Evolutionary conservation across 2,113 vertebrate species (phyloP), one percentile per base, ranked within the genome.

Genomic region (Lepisosteus oculatus): DNA sequence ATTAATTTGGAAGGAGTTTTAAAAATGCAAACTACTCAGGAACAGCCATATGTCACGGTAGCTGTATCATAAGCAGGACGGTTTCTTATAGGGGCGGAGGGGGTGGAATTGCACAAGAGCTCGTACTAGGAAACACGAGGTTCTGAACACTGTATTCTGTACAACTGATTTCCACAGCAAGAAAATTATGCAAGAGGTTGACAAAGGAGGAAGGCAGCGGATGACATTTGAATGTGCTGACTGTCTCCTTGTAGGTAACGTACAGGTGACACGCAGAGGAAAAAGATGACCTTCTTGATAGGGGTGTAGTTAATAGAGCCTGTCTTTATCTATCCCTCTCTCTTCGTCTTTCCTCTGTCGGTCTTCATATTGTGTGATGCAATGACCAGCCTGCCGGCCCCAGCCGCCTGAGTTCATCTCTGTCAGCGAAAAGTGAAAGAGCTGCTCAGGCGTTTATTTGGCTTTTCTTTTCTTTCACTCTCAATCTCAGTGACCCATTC

Each of bases 261-360:
- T 72, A 57, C 75, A 82, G 76, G 76, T 87, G 84, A 82, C 76
- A 65, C 73, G 51, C 56, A 62, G 0, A 0, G 79, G 85, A 87
- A 89, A 86, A 72, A 81, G 84, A 86, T 87, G 84, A 86, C 85
- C 85, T 89, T 87, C 55, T 76, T 85, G 80, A 85, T 81, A 86
- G 77, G 84, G 74, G 76, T 47, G 68, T 72, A 76, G 79, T 70
- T 76, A 81, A 78, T 73, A 43, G 74, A 77, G 65, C 64, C 64
- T 57, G 57, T 77, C 68, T 67, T 45, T 54, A 3, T 68, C 70
- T 69, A 59, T 15, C 9, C 74, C 68, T 3, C 63, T 65, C 69
- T 61, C 51, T 3, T 41, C 29, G 13, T 56, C 4, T 74, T 42
- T 64, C 55, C 74, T 71, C 74, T 77, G 74, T 57, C 69, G 8